A percentile compares a stretch with the other conserved stretches of the same genome.
Evolutionary conservation across 2,888 invertebrate species (phyloP).

Genomic region (Petrophora chlorosata): DNA sequence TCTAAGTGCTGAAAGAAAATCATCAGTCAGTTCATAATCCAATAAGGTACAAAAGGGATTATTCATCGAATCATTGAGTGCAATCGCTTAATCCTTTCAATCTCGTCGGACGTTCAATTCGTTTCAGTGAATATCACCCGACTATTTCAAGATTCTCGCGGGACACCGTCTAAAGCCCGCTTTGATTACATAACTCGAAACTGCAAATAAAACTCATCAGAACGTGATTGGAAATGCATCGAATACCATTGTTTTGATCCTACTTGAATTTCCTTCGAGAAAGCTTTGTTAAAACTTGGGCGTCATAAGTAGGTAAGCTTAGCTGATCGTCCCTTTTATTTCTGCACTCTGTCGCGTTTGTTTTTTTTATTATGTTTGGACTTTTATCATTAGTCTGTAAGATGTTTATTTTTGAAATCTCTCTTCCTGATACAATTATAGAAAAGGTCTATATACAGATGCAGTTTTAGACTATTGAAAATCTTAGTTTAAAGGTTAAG

Average conservation of each 20-base stretch:
- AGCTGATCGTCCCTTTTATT: slow-evolving; percentile 18
- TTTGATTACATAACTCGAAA: slow-evolving; percentile 31
- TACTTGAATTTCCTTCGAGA: slow-evolving; percentile 21
- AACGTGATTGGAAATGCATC: slow-evolving; percentile 27
- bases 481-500: no score
- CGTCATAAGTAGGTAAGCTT: slow-evolving; percentile 12
- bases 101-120: slow-evolving; percentile 48
- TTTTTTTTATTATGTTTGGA: no score
- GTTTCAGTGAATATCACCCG: slow-evolving; percentile 50
- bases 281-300: slow-evolving; percentile 18
- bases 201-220: slow-evolving; percentile 24
- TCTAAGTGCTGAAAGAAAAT: neutral
- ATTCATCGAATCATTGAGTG: slow-evolving; percentile 41
- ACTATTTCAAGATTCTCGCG: slow-evolving; percentile 48
- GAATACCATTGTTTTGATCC: slow-evolving; percentile 25
- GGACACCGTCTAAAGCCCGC: slow-evolving; percentile 23
- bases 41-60: slow-evolving; percentile 37
- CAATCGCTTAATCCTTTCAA: slow-evolving; percentile 43
- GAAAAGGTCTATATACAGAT: no score
- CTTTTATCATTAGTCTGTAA: no score
- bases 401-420: no score
- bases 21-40: slow-evolving; percentile 16
- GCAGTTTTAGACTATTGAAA: no score
- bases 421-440: no score
- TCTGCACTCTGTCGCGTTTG: no score